A percentile compares a stretch with the other conserved stretches of the same genome.
phyloP scores from a whole-genome alignment of 2,888 invertebrate species.

The Drosophila aldrichi region DNA sequence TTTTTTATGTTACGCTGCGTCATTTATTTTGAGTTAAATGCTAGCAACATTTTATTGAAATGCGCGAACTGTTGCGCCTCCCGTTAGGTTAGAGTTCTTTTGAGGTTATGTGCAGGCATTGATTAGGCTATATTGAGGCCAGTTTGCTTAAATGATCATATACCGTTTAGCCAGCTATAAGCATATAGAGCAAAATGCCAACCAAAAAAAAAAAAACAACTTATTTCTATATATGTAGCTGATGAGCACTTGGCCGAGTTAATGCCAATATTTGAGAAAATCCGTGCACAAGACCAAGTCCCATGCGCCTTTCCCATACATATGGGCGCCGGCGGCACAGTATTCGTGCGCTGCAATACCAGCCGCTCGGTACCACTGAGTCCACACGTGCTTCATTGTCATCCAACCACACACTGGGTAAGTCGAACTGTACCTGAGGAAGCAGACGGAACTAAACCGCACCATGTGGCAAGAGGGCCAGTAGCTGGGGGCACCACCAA shows the following conservation, averaged over 20 bases:
- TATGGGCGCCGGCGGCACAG: constrained; percentile 90
- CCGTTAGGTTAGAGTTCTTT: constrained; percentile 43
- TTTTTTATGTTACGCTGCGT: constrained; percentile 36
- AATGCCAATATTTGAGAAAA: constrained; percentile 97
- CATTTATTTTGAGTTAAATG: constrained; percentile 39
- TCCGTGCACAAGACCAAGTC: constrained; percentile 95
- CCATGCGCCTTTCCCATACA: constrained; percentile 96
- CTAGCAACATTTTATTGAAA: constrained; percentile 46
- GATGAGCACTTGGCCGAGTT: constrained; percentile 97
- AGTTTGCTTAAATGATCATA: constrained; percentile 83
- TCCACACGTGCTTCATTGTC: constrained; percentile 88
- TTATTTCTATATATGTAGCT: constrained; percentile 86
- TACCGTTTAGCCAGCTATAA: constrained; percentile 68
- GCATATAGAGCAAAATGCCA: constrained; percentile 19
- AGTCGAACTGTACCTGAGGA: constrained; percentile 65
- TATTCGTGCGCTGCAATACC: constrained; percentile 88
- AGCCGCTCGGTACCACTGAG: constrained; percentile 88
- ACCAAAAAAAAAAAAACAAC: constrained; percentile 40
- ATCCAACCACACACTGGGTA: constrained; percentile 89
- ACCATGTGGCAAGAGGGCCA: constrained; percentile 11
- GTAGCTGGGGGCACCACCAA: constrained; percentile 29
- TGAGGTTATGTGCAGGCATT: constrained; percentile 25
- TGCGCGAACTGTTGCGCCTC: constrained; percentile 11
- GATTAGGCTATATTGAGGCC: constrained; percentile 25
- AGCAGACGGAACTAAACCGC: constrained; percentile 13